A percentile compares a stretch with the other conserved stretches of the same genome.
Conservation (phyloP, 2,113 vertebrate species). For the Rhynchopsitta pachyrhyncha region DNA sequence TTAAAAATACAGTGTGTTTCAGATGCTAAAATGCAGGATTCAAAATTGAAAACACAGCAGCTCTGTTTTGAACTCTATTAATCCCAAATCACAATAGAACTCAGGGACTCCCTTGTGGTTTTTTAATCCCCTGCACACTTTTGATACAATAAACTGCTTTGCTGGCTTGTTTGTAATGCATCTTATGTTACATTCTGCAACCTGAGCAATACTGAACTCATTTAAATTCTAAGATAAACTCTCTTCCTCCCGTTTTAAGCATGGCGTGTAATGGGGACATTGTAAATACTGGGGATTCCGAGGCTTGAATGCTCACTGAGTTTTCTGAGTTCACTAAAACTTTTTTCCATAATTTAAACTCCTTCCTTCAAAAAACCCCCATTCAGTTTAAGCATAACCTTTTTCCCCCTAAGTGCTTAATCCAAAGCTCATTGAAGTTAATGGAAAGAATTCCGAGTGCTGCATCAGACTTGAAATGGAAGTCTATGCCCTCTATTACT, state of each 20-base stretch:
- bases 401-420: background rate
- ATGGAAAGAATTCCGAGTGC: background rate
- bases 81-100: conserved; percentile 3
- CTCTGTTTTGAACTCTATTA: conserved; percentile 24
- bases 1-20: background rate
- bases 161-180: conserved; percentile 12
- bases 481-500: conserved; percentile 31
- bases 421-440: conserved; percentile 12
- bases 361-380: background rate
- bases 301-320: background rate
- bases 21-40: background rate
- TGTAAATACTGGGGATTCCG: background rate
- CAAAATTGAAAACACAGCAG: background rate
- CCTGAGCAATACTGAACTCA: background rate
- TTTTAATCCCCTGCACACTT: conserved; percentile 1
- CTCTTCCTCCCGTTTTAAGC: conserved; percentile 11
- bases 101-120: conserved; percentile 1
- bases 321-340: conserved; percentile 1
- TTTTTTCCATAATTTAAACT: background rate
- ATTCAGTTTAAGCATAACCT: background rate
- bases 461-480: conserved; percentile 3
- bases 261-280: background rate
- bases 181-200: background rate
- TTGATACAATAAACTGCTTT: conserved; percentile 12
- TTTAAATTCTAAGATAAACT: conserved; percentile 50